Conservation (phyloP, 2,113 vertebrate species). For the Misgurnus mizolepis region DNA sequence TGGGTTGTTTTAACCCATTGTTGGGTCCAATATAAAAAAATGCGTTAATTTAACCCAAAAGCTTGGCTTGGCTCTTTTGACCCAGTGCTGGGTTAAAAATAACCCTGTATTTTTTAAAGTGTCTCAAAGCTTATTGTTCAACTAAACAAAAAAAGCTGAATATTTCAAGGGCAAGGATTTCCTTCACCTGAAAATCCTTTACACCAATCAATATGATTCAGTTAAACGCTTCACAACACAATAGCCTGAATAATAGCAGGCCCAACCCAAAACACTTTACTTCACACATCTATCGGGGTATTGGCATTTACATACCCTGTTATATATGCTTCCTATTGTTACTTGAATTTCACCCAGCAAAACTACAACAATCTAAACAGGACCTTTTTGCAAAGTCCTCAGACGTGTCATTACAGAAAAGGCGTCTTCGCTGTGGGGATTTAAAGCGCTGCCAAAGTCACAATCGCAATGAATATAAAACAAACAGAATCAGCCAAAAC, state of each 20-base stretch:
- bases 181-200: neutral
- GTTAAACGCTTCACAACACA: conserved; percentile 36
- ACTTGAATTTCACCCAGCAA: conserved; percentile 59
- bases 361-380: conserved; percentile 57
- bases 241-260: conserved; percentile 42
- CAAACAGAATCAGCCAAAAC: conserved; percentile 49
- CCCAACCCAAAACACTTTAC: conserved; percentile 55
- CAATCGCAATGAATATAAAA: conserved; percentile 51
- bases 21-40: no score
- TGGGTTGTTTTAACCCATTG: no score
- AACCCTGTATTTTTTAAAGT: no score
- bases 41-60: no score
- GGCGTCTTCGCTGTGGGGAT: conserved; percentile 56
- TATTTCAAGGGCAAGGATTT: neutral
- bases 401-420: conserved; percentile 60
- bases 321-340: conserved; percentile 59
- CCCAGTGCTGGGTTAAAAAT: no score
- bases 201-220: conserved; percentile 29
- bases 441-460: conserved; percentile 54
- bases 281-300: conserved; percentile 57
- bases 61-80: no score
- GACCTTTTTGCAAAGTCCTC: conserved; percentile 55
- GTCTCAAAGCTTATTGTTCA: neutral
- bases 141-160: neutral
- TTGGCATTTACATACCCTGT: conserved; percentile 56